Percentiles rank a stretch among this genome's conserved stretches.
phyloP scores from a whole-genome alignment of 2,888 invertebrate species.

The Latheticus oryzae region DNA sequence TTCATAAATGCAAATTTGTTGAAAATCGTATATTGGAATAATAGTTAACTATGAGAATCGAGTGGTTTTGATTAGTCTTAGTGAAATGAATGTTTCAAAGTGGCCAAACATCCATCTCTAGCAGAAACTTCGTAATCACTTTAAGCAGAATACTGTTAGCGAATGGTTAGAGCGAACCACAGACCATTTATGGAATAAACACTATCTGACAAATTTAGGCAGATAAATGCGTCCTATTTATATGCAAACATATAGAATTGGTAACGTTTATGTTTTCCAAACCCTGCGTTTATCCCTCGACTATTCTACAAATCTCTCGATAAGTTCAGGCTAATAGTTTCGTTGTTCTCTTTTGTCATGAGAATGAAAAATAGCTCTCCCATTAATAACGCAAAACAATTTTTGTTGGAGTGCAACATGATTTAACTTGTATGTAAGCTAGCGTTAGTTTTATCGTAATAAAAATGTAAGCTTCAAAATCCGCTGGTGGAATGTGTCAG shows the following conservation, averaged over 20 bases:
- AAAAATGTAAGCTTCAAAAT: slow-evolving; percentile 20
- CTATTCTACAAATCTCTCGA: slow-evolving; percentile 28
- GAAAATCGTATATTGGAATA: too few relatives aligned
- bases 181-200: slow-evolving; percentile 38
- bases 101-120: slow-evolving; percentile 28
- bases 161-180: slow-evolving; percentile 29
- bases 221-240: slow-evolving; percentile 38
- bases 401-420: slow-evolving; percentile 14
- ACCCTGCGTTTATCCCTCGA: slow-evolving; percentile 19
- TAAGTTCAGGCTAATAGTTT: slow-evolving; percentile 30
- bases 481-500: slow-evolving; percentile 10
- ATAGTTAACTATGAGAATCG: background rate
- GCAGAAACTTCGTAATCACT: slow-evolving; percentile 29
- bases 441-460: slow-evolving; percentile 16
- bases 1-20: too few relatives aligned
- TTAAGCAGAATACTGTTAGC: slow-evolving; percentile 30
- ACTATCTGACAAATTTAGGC: slow-evolving; percentile 37
- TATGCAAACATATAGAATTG: slow-evolving; percentile 38
- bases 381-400: slow-evolving; percentile 23
- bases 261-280: slow-evolving; percentile 19
- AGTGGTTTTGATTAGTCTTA: slow-evolving; percentile 10
- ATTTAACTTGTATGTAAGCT: slow-evolving; percentile 9
- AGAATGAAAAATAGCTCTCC: slow-evolving; percentile 18
- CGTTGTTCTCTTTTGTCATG: slow-evolving; percentile 20
- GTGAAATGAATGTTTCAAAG: slow-evolving; percentile 14